Evolutionary conservation across 2,888 invertebrate species (phyloP).

Genomic region (Cremastinae sp.): DNA sequence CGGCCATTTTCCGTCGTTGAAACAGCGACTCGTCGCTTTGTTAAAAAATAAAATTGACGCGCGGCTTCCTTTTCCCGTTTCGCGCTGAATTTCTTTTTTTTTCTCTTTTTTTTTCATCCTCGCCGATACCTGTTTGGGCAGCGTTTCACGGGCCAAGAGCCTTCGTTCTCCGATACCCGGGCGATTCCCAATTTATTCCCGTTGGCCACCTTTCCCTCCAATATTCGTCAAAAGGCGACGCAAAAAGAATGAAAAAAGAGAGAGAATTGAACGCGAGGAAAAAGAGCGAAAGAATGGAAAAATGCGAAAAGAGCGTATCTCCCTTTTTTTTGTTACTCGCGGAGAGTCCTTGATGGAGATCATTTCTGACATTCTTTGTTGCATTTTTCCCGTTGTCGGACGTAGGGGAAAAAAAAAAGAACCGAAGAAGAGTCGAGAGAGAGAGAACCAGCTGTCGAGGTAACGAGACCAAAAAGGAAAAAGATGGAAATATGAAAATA

Average conservation of each 20-base stretch:
- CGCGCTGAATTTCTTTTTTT: too few relatives aligned
- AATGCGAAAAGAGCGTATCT: not conserved
- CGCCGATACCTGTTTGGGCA: too few relatives aligned
- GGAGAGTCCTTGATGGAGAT: conserved; percentile 46
- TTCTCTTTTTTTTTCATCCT: too few relatives aligned
- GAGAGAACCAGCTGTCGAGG: conserved; percentile 33
- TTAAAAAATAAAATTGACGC: too few relatives aligned
- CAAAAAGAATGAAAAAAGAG: too few relatives aligned
- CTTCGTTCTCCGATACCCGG: not conserved
- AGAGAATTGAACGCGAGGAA: too few relatives aligned
- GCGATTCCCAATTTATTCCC: not conserved
- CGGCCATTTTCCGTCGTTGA: too few relatives aligned
- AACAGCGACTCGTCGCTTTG: too few relatives aligned
- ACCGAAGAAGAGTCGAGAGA: too few relatives aligned
- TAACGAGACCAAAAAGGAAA: conserved; percentile 4
- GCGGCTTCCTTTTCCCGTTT: too few relatives aligned
- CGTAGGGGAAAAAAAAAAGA: not conserved
- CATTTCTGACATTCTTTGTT: conserved; percentile 42
- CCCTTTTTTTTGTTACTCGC: not conserved
- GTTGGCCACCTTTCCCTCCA: not conserved
- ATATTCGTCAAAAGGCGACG: not conserved
- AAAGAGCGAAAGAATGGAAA: too few relatives aligned
- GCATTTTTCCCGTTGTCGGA: conserved; percentile 29
- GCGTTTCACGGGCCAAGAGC: not conserved
- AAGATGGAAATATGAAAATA: too few relatives aligned